phyloP scores from a whole-genome alignment of 1,140 invertebrate species.

The Hylaeus volcanicus region DNA sequence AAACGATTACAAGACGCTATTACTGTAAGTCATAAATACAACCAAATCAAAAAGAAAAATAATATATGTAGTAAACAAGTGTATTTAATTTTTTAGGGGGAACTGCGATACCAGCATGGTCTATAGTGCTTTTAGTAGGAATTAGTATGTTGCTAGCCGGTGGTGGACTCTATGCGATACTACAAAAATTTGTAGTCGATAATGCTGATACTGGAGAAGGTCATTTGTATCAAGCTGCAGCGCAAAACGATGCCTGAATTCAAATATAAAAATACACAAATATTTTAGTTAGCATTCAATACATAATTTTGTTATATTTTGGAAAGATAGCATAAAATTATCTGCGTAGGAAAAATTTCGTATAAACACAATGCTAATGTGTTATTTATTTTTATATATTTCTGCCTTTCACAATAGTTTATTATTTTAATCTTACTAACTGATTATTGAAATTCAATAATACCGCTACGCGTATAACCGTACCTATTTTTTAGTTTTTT shows the following conservation, averaged over 20 bases:
- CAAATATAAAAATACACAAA: not conserved
- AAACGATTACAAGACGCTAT: constrained; percentile 87
- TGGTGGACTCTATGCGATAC: constrained; percentile 84
- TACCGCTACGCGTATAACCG: constrained; percentile 39
- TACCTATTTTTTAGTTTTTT: constrained; percentile 18
- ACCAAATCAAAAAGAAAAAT: not conserved
- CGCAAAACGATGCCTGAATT: constrained; percentile 73
- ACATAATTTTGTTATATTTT: not conserved
- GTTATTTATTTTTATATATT: constrained; percentile 47
- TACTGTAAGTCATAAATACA: constrained; percentile 83
- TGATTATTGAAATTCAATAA: constrained; percentile 39
- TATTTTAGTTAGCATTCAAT: not conserved
- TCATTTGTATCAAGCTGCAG: constrained; percentile 73
- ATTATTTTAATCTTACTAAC: constrained; percentile 28
- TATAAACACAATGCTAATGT: constrained; percentile 54
- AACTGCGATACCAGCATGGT: constrained; percentile 87
- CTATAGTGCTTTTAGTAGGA: constrained; percentile 85
- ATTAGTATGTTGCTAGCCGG: constrained; percentile 85
- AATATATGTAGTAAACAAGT: not conserved
- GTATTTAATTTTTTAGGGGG: constrained; percentile 80
- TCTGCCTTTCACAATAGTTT: constrained; percentile 18
- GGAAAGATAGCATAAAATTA: constrained; percentile 19
- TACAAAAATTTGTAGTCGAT: constrained; percentile 85
- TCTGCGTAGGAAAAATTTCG: constrained; percentile 32
- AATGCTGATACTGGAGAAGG: constrained; percentile 60